Conservation (phyloP, 2,888 invertebrate species). For the Pardosa pseudoannulata region DNA sequence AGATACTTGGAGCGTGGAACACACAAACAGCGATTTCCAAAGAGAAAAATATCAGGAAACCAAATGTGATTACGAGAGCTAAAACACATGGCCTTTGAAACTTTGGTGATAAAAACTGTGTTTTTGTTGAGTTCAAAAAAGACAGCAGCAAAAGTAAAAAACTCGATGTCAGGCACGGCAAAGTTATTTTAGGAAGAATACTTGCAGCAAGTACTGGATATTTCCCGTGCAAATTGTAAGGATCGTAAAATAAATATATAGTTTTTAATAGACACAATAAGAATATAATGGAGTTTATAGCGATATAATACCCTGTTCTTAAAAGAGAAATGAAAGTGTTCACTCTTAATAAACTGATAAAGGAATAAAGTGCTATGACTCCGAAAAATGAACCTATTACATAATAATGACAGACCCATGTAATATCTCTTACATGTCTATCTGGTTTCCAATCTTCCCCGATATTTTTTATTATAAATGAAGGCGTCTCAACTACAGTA, state of each 20-base stretch:
- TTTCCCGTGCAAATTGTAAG: slow-evolving; percentile 90
- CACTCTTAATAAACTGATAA: slow-evolving; percentile 89
- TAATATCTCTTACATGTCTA: slow-evolving; percentile 25
- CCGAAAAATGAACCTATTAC: slow-evolving; percentile 90
- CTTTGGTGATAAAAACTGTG: slow-evolving; percentile 78
- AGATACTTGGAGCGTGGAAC: slow-evolving; percentile 74
- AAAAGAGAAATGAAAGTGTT: slow-evolving; percentile 86
- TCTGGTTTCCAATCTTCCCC: slow-evolving; percentile 48
- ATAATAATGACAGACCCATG: slow-evolving; percentile 93
- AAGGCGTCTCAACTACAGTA: slow-evolving; percentile 25
- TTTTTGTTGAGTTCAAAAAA: slow-evolving; percentile 86
- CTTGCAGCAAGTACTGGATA: slow-evolving; percentile 87
- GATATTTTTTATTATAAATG: slow-evolving; percentile 25
- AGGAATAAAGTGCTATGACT: slow-evolving; percentile 88
- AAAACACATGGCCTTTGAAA: slow-evolving; percentile 88
- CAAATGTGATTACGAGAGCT: slow-evolving; percentile 86
- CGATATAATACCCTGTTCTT: slow-evolving; percentile 91
- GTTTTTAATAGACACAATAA: slow-evolving; percentile 86
- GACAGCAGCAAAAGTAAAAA: slow-evolving; percentile 92
- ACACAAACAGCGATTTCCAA: slow-evolving; percentile 83
- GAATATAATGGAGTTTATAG: slow-evolving; percentile 88
- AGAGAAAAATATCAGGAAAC: slow-evolving; percentile 88
- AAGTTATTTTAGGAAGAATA: slow-evolving; percentile 88
- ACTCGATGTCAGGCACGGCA: slow-evolving; percentile 91
- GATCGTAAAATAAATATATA: slow-evolving; percentile 92